These are phyloP conservation scores for Takifugu ocellatus DNA, from an alignment of 2,797 vertebrate species.

Conservation along the genomic window DNA sequence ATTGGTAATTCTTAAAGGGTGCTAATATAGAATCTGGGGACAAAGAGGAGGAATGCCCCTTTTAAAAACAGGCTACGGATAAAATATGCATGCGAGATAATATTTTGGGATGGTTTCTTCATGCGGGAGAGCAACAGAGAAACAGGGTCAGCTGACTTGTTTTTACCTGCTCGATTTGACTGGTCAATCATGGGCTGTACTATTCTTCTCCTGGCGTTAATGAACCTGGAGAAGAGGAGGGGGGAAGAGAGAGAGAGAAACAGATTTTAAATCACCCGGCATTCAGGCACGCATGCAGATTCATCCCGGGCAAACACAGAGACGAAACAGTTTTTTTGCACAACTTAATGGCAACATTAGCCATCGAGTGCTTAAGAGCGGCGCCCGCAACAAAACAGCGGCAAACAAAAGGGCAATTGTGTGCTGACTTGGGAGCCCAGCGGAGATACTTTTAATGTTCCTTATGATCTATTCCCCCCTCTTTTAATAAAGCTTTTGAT, in stretches of 20 bases:
- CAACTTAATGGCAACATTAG: conserved; percentile 76
- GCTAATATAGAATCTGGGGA: conserved; percentile 80
- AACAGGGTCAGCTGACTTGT: conserved; percentile 40
- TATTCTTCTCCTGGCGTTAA: conserved; percentile 99
- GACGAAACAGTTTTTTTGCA: conserved; percentile 74
- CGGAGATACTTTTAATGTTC: conserved; percentile 79
- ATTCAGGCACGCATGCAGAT: conserved; percentile 63
- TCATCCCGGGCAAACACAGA: conserved; percentile 68
- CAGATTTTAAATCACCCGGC: conserved; percentile 72
- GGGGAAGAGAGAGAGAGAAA: conserved; percentile 49
- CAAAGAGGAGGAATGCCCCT: conserved; percentile 21
- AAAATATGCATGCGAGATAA: conserved; percentile 45
- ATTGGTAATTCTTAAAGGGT: conserved; percentile 88
- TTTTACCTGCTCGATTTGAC: conserved; percentile 99
- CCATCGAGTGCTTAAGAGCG: conserved; percentile 60
- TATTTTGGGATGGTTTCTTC: conserved; percentile 31
- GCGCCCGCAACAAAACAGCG: conserved; percentile 64
- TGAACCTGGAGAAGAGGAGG: conserved; percentile 90
- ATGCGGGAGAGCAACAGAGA: conserved; percentile 23
- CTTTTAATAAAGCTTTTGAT: conserved; percentile 84
- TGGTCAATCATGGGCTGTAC: conserved; percentile 99
- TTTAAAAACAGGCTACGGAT: conserved; percentile 38
- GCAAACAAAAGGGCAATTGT: conserved; percentile 78
- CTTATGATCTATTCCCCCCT: conserved; percentile 79
- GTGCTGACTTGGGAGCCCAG: conserved; percentile 71